Conservation (phyloP, 1,140 invertebrate species). For the Lepidurus couesii region DNA sequence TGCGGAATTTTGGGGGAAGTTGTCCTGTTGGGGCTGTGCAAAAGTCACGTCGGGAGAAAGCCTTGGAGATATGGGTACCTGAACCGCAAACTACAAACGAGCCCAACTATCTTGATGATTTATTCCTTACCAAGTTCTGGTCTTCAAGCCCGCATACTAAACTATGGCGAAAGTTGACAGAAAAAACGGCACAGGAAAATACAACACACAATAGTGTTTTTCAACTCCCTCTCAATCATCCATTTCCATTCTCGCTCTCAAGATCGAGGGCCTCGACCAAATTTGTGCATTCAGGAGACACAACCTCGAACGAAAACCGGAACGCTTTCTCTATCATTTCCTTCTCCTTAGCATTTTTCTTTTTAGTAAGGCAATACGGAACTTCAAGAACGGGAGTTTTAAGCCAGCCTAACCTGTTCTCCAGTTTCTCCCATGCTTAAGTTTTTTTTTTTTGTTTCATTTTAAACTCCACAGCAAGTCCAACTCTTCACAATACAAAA, state of each 20-base stretch:
- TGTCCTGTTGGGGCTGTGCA: too few species aligned
- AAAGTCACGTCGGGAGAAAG: background rate
- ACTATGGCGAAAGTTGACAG: background rate
- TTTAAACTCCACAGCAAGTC: background rate
- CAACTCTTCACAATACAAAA: background rate
- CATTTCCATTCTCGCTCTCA: background rate
- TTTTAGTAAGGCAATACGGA: background rate
- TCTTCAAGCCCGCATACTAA: background rate
- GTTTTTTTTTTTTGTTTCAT: background rate
- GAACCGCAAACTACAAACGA: background rate
- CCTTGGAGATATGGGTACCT: background rate
- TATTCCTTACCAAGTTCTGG: background rate
- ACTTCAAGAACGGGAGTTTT: background rate
- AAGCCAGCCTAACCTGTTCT: background rate
- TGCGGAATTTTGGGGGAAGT: too few species aligned
- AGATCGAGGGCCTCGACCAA: background rate
- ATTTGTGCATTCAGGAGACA: conserved; percentile 18
- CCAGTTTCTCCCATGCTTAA: background rate
- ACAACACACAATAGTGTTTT: background rate
- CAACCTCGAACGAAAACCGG: conserved; percentile 5
- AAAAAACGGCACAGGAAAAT: background rate
- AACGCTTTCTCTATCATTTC: conserved; percentile 22
- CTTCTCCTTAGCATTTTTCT: background rate
- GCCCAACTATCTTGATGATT: background rate
- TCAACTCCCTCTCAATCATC: background rate